Base-by-base conservation (phyloP, 2,888 invertebrate species). In the Holacanthella duospinosa region DNA sequence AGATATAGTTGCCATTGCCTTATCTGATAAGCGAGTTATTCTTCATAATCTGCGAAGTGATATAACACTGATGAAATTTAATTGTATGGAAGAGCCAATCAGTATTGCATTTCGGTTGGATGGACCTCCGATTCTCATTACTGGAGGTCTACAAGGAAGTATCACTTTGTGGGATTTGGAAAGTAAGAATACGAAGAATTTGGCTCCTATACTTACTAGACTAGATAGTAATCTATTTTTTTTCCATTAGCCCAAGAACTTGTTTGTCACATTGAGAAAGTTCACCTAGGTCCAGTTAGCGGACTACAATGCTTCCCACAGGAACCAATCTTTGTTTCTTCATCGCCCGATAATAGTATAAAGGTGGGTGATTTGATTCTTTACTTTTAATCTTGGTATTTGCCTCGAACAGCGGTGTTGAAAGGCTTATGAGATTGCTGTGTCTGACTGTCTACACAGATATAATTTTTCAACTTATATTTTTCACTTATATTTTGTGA, bases 151-250 rank as follows among this genome's bases (percentile, higher is more conserved):
- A 3, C 80, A 82, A 55, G 97, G 99, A 0, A 88, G 93, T 74
- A 83, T 97, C 71, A 90, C 92, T 0, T 83, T 96, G 75, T 99
- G 97, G 97, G 86, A 96, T 78, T 80, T 99, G 54, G 90, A 69
- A 64, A 66, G 67, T 69, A 60, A 59, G 62, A 36, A 1, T 12
- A n/a, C 36, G 16, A 36, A n/a, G n/a, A n/a, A n/a, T n/a, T 36
- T 36, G 36, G 36, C 36, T 36, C 36, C 6, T 36, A 16, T 36
- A n/a, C 36, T 12, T 36, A 36, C 16, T 48, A 21, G 48, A 48
- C 6, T n/a, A n/a, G 6, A n/a, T n/a, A 48, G 6, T 21, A 21
- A n/a, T 4, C n/a, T 21, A 48, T n/a, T 48, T 48, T 48, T 9
- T 48, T 48, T 48, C n/a, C 48, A 48, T 12, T 36, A 48, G 48